Base-by-base conservation (phyloP, 2,888 invertebrate species). In the Troides aeacus region DNA sequence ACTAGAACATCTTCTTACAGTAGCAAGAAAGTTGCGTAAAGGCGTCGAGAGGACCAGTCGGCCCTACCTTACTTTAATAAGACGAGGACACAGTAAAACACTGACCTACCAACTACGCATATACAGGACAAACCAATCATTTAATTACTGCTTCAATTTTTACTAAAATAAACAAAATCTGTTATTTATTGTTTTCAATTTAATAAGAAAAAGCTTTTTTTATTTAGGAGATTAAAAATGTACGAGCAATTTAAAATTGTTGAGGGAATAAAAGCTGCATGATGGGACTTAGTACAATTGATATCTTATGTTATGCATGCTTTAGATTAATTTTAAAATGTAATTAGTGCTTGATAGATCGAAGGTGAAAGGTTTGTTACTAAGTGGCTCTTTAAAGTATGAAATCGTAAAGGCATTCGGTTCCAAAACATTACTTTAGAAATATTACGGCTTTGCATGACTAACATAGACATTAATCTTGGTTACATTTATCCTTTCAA, bases 21-120 rank as follows among this genome's bases (percentile, higher is more conserved):
- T 75, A 77, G 76, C 78, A 79, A 79, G 81, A 82, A 80, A 81
- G 79, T 83, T 83, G 80, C 83, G 80, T 79, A 82, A 83, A 74
- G 75, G 76, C 77, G 75, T 74, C 76, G 77, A 72, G 74, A 74
- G 75, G 78, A 76, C 81, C 76, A 77, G 78, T 78, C 71, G 77
- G 78, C 78, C 80, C 80, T 79, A 81, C 82, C 81, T 81, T 74
- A 77, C 76, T 76, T 79, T 80, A 79, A 82, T 79, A 76, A 79
- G 76, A 80, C 78, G 78, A 78, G 81, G 81, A 79, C 81, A 75
- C 73, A 72, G 74, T 75, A 76, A 76, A 80, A 73, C 74, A 75
- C 74, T 71, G 70, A 68, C 69, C 68, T 73, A 73, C 59, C 62
- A 57, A 62, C 36, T 62, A 62, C 66, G 59, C 69, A 59, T 66